These are phyloP conservation scores for Gerris lacustris DNA, from an alignment of 2,888 invertebrate species.

Conservation along the genomic window DNA sequence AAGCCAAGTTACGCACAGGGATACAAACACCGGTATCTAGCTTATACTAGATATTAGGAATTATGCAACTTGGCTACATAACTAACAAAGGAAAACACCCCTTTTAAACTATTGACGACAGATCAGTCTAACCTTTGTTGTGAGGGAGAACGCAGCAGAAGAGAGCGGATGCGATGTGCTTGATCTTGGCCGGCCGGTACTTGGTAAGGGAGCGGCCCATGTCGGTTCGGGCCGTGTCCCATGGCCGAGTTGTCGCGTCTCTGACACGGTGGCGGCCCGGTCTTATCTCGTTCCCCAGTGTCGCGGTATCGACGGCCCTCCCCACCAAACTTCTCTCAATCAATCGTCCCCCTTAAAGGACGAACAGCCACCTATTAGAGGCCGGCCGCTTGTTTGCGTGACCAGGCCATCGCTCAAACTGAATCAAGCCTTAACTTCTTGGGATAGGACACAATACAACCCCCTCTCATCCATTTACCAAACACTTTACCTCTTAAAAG, in stretches of 20 bases:
- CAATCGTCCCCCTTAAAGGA: background rate
- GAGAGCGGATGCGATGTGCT: background rate
- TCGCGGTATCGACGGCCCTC: background rate
- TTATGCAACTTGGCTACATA: too few relatives aligned
- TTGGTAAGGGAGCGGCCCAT: slow-evolving; percentile 3
- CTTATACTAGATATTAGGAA: too few relatives aligned
- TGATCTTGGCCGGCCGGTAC: slow-evolving; percentile 5
- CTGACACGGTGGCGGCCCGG: background rate
- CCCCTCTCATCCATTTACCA: too few relatives aligned
- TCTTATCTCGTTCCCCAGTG: slow-evolving; percentile 1
- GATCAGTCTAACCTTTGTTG: background rate
- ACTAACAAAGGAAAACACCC: too few relatives aligned
- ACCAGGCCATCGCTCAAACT: slow-evolving; percentile 1
- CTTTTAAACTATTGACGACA: too few relatives aligned
- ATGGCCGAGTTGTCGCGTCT: slow-evolving; percentile 5
- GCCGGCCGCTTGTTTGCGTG: background rate
- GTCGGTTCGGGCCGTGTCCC: slow-evolving; percentile 3
- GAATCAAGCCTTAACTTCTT: background rate
- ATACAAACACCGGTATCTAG: too few relatives aligned
- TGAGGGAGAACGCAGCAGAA: background rate
- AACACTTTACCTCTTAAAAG: too few relatives aligned
- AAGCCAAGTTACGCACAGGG: too few relatives aligned
- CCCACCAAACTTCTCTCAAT: background rate
- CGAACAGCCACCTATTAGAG: background rate
- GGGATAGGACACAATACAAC: background rate